Conservation (phyloP, 1,140 invertebrate species). For the Bombus soroeensis region DNA sequence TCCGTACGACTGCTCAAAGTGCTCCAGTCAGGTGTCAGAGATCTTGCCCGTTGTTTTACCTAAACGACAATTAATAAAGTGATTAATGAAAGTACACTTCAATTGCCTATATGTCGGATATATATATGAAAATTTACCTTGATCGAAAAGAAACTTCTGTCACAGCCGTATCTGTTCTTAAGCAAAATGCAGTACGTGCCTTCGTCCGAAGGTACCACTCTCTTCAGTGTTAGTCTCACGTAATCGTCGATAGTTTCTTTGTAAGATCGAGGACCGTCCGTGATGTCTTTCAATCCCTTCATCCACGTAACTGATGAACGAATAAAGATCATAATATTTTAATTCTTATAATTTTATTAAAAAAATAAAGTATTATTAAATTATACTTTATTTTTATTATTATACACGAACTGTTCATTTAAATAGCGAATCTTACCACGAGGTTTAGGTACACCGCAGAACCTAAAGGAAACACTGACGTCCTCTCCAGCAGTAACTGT, state of each 20-base stretch:
- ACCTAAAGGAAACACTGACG: slow-evolving; percentile 90
- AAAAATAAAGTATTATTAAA: too few species aligned
- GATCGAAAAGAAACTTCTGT: slow-evolving; percentile 92
- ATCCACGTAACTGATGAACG: slow-evolving; percentile 89
- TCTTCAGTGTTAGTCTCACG: slow-evolving; percentile 93
- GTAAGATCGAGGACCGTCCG: slow-evolving; percentile 88
- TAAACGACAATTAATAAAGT: slow-evolving; percentile 65
- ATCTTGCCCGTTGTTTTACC: slow-evolving; percentile 87
- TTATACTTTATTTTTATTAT: too few species aligned
- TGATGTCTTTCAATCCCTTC: slow-evolving; percentile 93
- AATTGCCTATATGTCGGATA: neutral
- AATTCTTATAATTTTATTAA: neutral
- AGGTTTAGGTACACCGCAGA: slow-evolving; percentile 91
- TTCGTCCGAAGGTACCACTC: slow-evolving; percentile 92
- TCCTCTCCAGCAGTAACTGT: slow-evolving; percentile 90
- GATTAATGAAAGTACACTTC: neutral
- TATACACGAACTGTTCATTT: neutral
- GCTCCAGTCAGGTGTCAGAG: slow-evolving; percentile 86
- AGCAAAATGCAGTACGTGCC: slow-evolving; percentile 97
- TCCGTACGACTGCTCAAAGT: slow-evolving; percentile 72
- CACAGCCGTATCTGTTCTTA: slow-evolving; percentile 94
- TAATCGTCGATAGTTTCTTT: slow-evolving; percentile 93
- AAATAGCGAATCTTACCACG: slow-evolving; percentile 85
- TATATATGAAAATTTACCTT: slow-evolving; percentile 83
- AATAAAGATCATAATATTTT: neutral